Evolutionary conservation across 2,888 invertebrate genomes (phyloP).

Genomic region (Polyommatus icarus): DNA sequence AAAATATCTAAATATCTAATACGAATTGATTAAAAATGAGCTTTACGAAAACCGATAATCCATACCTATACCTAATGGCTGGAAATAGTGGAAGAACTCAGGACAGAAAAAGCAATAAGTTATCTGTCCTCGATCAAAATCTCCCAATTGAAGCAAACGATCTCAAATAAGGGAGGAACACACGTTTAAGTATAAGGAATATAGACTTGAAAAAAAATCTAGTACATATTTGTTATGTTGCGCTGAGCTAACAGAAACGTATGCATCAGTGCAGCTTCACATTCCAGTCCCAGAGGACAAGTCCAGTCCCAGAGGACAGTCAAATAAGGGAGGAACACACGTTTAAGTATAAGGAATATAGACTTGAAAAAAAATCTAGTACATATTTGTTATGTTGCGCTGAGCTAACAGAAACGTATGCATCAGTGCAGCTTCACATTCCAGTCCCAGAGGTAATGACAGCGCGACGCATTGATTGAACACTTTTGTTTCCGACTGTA

Average conservation of each 20-base stretch:
- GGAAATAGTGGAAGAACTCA: slow-evolving; percentile 20
- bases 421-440: neutral
- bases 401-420: slow-evolving; percentile 1
- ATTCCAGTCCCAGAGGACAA: too few species aligned
- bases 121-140: slow-evolving; percentile 35
- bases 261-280: too few species aligned
- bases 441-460: slow-evolving; percentile 5
- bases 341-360: too few species aligned
- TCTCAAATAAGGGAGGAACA: slow-evolving; percentile 31
- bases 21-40: neutral
- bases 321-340: slow-evolving; percentile 26
- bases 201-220: neutral
- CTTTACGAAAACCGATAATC: slow-evolving; percentile 8
- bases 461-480: slow-evolving; percentile 13
- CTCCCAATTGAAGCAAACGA: slow-evolving; percentile 36
- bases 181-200: too few species aligned
- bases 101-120: slow-evolving; percentile 26
- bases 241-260: too few species aligned
- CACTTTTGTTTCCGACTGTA: neutral
- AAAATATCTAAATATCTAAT: neutral
- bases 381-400: neutral
- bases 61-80: neutral
- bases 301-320: too few species aligned
- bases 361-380: neutral
- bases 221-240: neutral